Base-by-base conservation (phyloP, 2,888 invertebrate species). In the Clivina fossor region DNA sequence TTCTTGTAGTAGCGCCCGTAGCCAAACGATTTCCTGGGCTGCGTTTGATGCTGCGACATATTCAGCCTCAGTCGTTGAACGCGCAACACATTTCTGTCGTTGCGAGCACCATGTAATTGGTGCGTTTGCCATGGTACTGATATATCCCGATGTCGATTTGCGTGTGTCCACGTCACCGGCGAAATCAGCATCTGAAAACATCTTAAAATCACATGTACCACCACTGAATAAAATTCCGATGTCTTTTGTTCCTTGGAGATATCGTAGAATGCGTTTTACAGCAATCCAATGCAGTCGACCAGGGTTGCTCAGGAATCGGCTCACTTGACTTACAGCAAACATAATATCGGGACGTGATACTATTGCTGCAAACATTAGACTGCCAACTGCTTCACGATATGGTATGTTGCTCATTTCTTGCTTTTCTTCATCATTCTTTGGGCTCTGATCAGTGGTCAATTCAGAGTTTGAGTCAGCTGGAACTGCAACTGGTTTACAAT, bases 91-190 rank as follows among this genome's bases (percentile, higher is more conserved):
- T 28, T 26, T 33, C 53, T 62, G 62, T 58, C 61, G 61, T 58
- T 64, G 62, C 50, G 63, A 62, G 38, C 58, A 58, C 68, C 68
- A 67, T 22, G 60, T 59, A 26, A 65, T 59, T 37, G 61, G 47
- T 35, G 59, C 63, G 38, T 61, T 58, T 55, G 60, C 56, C 13
- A 59, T 44, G 4, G 35, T 56, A 41, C 62, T 62, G 5, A 60
- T 53, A 44, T 53, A 63, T 1, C 62, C 65, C 3, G 63, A 58
- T 3, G 35, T 53, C 1, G 53, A 53, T 4, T 43, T 28, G 2
- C 33, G n/a, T 1, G 53, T 35, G 2, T 43, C 33, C 4, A 24
- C 3, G 16, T 44, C 53, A n/a, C 33, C 22, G 8, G 53, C 43
- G 15, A 22, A 56, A 48, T 56, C 48, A 16, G 56, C 56, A 22